A percentile compares a stretch with the other conserved stretches of the same genome.
Conservation (phyloP, 2,113 vertebrate genomes). For the Tachysurus fulvidraco region DNA sequence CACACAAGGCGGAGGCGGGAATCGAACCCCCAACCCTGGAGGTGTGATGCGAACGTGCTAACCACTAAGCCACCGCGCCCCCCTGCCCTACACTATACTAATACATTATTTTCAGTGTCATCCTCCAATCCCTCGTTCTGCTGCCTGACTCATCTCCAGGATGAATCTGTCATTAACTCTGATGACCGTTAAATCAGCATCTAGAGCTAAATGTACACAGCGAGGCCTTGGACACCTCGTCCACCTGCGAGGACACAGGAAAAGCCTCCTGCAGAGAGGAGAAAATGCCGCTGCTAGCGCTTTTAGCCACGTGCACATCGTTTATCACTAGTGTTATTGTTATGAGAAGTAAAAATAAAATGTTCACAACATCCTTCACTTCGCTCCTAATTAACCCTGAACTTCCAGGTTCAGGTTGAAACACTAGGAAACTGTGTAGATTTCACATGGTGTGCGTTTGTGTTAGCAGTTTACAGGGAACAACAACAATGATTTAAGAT, state of each 20-base stretch:
- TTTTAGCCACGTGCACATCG: background rate
- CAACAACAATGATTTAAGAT: too few relatives aligned
- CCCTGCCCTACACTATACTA: too few relatives aligned
- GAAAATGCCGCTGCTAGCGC: background rate
- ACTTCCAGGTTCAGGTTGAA: background rate
- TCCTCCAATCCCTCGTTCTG: background rate
- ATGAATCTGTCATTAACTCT: conserved; percentile 24
- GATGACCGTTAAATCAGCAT: background rate
- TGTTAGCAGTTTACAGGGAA: background rate
- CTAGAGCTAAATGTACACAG: conserved; percentile 9
- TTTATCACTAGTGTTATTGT: background rate
- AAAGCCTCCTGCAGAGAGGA: background rate
- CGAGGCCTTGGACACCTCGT: background rate
- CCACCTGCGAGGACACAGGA: conserved; percentile 1
- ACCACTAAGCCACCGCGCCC: too few relatives aligned
- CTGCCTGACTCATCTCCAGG: conserved; percentile 23
- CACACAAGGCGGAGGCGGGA: too few relatives aligned
- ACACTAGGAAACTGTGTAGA: too few relatives aligned
- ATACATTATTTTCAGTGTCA: too few relatives aligned
- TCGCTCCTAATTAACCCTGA: background rate
- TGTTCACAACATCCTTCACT: background rate
- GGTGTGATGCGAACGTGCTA: too few relatives aligned
- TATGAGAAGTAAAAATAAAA: background rate
- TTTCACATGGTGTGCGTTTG: background rate
- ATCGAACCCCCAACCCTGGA: too few relatives aligned